Percentiles rank a stretch among this genome's conserved stretches.
phyloP scores from a whole-genome alignment of 2,888 invertebrate genomes.

The Cosmopolites sordidus region DNA sequence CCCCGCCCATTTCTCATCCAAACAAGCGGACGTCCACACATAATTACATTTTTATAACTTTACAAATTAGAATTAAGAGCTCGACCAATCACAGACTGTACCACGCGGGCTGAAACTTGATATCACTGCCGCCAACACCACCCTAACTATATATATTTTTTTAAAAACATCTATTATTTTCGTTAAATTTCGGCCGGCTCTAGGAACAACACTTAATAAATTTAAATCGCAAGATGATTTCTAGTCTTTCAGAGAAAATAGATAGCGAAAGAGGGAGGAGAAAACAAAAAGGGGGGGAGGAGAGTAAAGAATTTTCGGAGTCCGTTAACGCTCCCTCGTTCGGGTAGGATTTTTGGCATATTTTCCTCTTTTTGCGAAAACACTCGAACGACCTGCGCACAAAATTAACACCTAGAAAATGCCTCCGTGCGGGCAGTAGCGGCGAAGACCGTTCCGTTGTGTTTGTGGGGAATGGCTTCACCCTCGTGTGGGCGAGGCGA shows the following conservation, averaged over 20 bases:
- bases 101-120: conserved; percentile 29
- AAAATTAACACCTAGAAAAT: conserved; percentile 5
- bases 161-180: conserved; percentile 9
- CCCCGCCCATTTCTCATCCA: neutral
- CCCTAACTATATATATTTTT: conserved; percentile 11
- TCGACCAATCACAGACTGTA: conserved; percentile 47
- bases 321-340: neutral
- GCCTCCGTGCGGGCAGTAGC: conserved; percentile 10
- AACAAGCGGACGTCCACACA: conserved; percentile 2
- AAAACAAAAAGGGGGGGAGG: neutral
- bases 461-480: neutral
- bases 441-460: conserved; percentile 1
- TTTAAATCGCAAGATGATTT: conserved; percentile 2
- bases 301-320: neutral
- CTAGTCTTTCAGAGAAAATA: neutral
- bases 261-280: too few species aligned
- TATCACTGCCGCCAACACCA: conserved; percentile 17
- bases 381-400: neutral
- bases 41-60: conserved; percentile 6
- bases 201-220: conserved; percentile 26
- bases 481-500: neutral
- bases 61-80: conserved; percentile 24
- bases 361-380: neutral
- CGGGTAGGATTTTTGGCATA: neutral
- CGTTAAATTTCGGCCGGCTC: conserved; percentile 20